Base-by-base conservation (phyloP, 2,888 invertebrate species). In the Flexamia atlantica region DNA sequence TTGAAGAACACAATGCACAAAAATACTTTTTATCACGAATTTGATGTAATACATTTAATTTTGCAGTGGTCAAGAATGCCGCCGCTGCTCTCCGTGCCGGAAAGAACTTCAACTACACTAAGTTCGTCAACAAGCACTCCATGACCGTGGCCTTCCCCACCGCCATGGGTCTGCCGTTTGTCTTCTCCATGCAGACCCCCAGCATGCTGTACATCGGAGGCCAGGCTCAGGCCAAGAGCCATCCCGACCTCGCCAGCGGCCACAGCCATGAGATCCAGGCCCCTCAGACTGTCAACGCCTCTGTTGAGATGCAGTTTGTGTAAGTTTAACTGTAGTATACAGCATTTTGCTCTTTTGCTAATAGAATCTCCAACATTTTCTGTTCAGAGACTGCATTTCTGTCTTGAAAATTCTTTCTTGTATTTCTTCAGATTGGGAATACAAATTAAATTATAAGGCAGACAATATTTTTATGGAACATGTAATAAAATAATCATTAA, bases 141-240 rank as follows among this genome's bases (percentile, higher is more conserved):
- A 90, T 93, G 7, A 92, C 92, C 14, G 89, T 95, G 20, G 93
- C 93, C 90, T 94, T 95, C 91, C 95, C 95, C 2, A 92, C 94
- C n/a, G 93, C 93, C 84, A 92, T 92, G 87, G n/a, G 95, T 89
- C 90, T 95, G 87, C 95, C 95, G 12, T 94, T 94, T 89, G 90
- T 93, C 84, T 95, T 91, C 90, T 92, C 92, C 81, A 92, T 93
- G 87, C 92, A 93, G 83, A 91, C 91, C 82, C 95, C 95, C 10
- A 90, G 91, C 14, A 89, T 94, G 25, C 86, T 93, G 28, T 92
- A 92, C 86, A 87, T 93, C 12, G 90, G 92, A 85, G 92, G 92
- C 84, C 90, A 92, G 83, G 88, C 91, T 0, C 90, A 91, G 83
- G 92, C 90, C 68, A 89, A 90, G 84, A 88, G 92, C 30, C 89